Evolutionary conservation across 2,888 invertebrate genomes (phyloP).

Genomic region (Cenopis cana): DNA sequence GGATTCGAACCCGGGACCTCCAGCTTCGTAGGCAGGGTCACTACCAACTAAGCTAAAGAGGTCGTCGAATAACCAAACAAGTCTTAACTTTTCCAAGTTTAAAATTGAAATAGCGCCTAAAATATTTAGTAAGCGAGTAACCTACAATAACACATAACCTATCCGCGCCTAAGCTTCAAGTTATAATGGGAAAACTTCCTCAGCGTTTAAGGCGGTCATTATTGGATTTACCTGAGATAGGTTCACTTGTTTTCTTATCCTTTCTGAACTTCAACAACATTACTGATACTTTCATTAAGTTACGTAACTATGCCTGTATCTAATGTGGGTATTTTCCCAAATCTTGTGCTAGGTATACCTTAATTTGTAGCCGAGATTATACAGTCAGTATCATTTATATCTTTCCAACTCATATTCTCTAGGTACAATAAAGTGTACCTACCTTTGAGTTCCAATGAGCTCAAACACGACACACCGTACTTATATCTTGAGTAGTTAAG

Average conservation of each 20-base stretch:
- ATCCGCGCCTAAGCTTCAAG: conserved; percentile 42
- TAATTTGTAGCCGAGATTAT: background rate
- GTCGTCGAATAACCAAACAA: no score
- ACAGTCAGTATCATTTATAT: no score
- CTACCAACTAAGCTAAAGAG: no score
- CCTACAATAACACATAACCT: no score
- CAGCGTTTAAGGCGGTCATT: conserved; percentile 39
- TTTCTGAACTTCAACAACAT: conserved; percentile 3
- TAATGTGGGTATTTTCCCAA: background rate
- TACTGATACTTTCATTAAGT: background rate
- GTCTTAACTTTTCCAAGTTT: conserved; percentile 17
- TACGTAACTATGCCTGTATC: background rate
- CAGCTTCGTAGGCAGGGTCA: no score
- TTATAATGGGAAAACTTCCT: conserved; percentile 48
- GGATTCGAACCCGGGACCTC: no score
- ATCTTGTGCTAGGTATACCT: no score
- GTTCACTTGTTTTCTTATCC: conserved; percentile 23
- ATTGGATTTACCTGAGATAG: conserved; percentile 33
- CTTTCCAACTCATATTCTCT: no score
- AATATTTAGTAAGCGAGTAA: conserved; percentile 38
- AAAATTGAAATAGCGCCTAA: conserved; percentile 41
- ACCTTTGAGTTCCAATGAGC: no score
- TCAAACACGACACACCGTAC: no score
- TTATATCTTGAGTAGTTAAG: no score
- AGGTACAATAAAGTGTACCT: no score